Conservation (phyloP, 2,797 vertebrate genomes). For the Antrozous pallidus region DNA sequence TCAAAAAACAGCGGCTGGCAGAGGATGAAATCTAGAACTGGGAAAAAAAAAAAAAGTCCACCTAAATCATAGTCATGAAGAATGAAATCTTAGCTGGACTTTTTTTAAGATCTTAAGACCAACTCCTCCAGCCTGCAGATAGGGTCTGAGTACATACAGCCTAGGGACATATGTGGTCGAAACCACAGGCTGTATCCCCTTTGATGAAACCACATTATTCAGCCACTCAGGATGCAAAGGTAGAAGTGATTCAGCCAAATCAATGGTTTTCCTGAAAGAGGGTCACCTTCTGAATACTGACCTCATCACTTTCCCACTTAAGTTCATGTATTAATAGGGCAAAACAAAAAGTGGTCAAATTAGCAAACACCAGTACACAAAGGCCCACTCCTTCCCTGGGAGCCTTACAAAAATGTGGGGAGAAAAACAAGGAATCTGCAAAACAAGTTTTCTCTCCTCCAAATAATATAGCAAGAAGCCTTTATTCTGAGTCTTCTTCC, state of each 20-base stretch:
- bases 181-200: neutral
- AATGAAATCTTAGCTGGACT: constrained; percentile 25
- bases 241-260: neutral
- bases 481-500: neutral
- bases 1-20: constrained; percentile 30
- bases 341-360: neutral
- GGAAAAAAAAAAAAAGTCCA: neutral
- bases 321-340: neutral
- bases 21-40: neutral
- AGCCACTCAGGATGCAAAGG: neutral
- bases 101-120: neutral
- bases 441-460: neutral
- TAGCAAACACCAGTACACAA: constrained; percentile 7
- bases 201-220: neutral
- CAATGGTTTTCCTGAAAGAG: neutral
- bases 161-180: neutral
- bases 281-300: neutral
- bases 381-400: neutral
- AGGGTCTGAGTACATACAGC: neutral
- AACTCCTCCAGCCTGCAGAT: neutral
- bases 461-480: neutral
- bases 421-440: neutral
- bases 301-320: neutral
- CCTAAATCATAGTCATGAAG: neutral
- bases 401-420: neutral